These are phyloP conservation scores for Melitaea athalia DNA, from an alignment of 2,888 invertebrate genomes.

Conservation along the genomic window DNA sequence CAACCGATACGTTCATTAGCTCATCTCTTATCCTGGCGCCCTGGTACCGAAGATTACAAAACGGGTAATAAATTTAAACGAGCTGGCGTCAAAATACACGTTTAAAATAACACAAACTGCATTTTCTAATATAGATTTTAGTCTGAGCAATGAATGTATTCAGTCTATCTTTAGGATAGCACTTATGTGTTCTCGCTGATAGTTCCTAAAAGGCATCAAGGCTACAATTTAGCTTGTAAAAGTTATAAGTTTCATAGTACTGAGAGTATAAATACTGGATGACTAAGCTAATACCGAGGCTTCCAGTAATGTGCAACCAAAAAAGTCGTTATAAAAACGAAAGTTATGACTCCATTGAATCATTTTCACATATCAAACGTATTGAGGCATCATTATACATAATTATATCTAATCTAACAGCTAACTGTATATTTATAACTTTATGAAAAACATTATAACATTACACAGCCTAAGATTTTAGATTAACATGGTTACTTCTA, in stretches of 20 bases:
- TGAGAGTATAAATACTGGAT: neutral
- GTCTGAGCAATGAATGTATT: conserved; percentile 1
- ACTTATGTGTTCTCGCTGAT: conserved; percentile 6
- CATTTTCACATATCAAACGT: neutral
- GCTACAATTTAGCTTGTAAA: conserved; percentile 7
- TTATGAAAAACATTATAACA: no score
- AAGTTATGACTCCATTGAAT: neutral
- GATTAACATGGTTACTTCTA: no score
- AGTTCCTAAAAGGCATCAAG: conserved; percentile 10
- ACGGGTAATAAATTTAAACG: conserved; percentile 41
- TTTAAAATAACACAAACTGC: conserved; percentile 4
- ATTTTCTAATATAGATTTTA: neutral
- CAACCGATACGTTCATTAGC: conserved; percentile 75
- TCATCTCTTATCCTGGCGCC: conserved; percentile 54
- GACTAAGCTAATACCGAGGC: conserved; percentile 1
- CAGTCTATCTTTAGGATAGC: conserved; percentile 11
- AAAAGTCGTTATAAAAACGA: neutral
- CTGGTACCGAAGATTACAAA: conserved; percentile 53
- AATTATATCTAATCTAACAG: no score
- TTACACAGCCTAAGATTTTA: no score
- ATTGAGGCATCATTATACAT: neutral
- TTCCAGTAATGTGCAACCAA: no score
- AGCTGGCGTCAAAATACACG: conserved; percentile 11
- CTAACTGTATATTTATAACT: no score
- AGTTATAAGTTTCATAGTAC: neutral